phyloP scores from a whole-genome alignment of 2,113 vertebrate genomes.

The Australoheros scitulus region DNA sequence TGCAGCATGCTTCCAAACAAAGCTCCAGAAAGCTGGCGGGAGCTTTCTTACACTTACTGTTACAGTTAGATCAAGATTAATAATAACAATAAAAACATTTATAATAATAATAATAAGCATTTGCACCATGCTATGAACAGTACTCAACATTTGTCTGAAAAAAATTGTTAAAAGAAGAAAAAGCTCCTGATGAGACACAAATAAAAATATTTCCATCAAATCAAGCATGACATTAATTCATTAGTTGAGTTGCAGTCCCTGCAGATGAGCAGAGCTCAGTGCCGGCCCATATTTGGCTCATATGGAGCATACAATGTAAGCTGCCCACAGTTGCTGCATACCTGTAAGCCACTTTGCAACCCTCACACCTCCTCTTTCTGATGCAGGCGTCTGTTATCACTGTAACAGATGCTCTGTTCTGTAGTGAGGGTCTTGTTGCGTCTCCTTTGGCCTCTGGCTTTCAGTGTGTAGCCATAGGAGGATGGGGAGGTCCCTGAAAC shows the following conservation, averaged over 20 bases:
- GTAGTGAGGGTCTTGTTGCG: too few species aligned
- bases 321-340: too few species aligned
- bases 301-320: too few species aligned
- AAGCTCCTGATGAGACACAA: neutral
- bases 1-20: constrained; percentile 14
- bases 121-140: neutral
- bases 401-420: too few species aligned
- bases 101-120: neutral
- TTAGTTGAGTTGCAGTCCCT: neutral
- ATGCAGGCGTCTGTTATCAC: too few species aligned
- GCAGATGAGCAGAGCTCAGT: neutral
- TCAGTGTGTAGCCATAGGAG: too few species aligned
- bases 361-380: too few species aligned
- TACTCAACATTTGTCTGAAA: neutral
- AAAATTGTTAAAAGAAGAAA: neutral
- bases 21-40: constrained; percentile 11
- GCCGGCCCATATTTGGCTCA: too few species aligned
- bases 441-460: too few species aligned
- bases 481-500: too few species aligned
- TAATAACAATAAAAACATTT: neutral
- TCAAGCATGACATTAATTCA: neutral
- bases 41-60: neutral
- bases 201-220: neutral
- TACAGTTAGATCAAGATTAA: neutral
- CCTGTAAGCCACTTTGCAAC: too few species aligned